phyloP scores from a whole-genome alignment of 2,888 invertebrate species.

The Boloria euphrosyne region DNA sequence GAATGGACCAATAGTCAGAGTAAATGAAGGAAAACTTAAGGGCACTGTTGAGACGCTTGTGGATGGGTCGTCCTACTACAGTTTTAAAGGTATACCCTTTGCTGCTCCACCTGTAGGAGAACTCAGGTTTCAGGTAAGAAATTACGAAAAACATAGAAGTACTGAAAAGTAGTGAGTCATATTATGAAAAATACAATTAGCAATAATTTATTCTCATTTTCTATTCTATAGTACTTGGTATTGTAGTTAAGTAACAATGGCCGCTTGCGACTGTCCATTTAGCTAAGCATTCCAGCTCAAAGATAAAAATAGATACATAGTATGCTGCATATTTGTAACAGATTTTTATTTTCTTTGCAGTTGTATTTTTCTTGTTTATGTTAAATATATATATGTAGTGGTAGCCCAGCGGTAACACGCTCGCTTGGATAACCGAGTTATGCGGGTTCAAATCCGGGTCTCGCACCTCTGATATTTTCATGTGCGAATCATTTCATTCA shows the following conservation, averaged over 20 bases:
- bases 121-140: constrained; percentile 73
- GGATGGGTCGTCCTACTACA: constrained; percentile 55
- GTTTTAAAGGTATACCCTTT: constrained; percentile 76
- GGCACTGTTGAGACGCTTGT: constrained; percentile 51
- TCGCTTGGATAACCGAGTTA: too few relatives aligned
- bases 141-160: not conserved
- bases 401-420: too few relatives aligned
- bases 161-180: not conserved
- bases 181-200: not conserved
- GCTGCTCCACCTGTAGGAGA: constrained; percentile 76
- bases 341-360: not conserved
- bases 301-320: not conserved
- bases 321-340: not conserved
- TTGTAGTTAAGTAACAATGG: constrained; percentile 13
- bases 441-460: too few relatives aligned
- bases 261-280: constrained; percentile 8
- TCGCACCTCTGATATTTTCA: too few relatives aligned
- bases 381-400: too few relatives aligned
- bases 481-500: too few relatives aligned
- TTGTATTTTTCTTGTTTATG: not conserved
- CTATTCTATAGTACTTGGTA: constrained; percentile 2
- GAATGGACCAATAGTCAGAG: constrained; percentile 47
- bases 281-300: constrained; percentile 3
- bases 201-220: constrained; percentile 2
- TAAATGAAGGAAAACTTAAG: constrained; percentile 56